Percentiles rank a stretch among this genome's conserved stretches.
These are phyloP conservation scores for Rhinoraja longicauda DNA, from an alignment of 2,797 vertebrate genomes.

Conservation along the genomic window DNA sequence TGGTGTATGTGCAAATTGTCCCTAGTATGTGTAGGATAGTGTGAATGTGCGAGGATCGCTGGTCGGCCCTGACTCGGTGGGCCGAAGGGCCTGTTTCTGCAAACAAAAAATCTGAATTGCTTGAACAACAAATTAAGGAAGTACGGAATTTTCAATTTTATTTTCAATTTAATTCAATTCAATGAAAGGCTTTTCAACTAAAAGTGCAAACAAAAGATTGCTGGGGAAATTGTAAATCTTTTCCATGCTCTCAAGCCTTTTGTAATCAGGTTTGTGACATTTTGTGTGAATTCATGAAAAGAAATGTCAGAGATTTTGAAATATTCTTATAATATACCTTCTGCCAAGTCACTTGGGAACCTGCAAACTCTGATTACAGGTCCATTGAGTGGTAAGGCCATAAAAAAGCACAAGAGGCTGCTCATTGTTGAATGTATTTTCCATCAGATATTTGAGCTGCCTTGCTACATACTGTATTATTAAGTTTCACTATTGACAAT, in stretches of 20 bases:
- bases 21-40: too few relatives aligned
- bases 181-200: neutral
- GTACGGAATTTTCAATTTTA: neutral
- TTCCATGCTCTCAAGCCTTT: neutral
- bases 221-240: neutral
- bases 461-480: constrained; percentile 44
- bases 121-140: neutral
- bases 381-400: constrained; percentile 13
- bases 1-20: too few relatives aligned
- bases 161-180: neutral
- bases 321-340: neutral
- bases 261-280: neutral
- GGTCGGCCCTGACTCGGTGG: too few relatives aligned
- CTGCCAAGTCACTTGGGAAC: neutral
- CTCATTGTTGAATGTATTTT: neutral
- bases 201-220: neutral
- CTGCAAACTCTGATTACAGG: neutral
- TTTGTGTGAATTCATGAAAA: neutral
- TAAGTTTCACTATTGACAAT: constrained; percentile 60
- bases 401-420: neutral
- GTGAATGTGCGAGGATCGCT: too few relatives aligned
- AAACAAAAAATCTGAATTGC: neutral
- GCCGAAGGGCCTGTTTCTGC: too few relatives aligned
- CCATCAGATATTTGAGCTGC: constrained; percentile 45
- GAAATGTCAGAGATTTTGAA: constrained; percentile 27